These are phyloP conservation scores for Seira musarum DNA, from an alignment of 2,888 invertebrate genomes.

Conservation along the genomic window DNA sequence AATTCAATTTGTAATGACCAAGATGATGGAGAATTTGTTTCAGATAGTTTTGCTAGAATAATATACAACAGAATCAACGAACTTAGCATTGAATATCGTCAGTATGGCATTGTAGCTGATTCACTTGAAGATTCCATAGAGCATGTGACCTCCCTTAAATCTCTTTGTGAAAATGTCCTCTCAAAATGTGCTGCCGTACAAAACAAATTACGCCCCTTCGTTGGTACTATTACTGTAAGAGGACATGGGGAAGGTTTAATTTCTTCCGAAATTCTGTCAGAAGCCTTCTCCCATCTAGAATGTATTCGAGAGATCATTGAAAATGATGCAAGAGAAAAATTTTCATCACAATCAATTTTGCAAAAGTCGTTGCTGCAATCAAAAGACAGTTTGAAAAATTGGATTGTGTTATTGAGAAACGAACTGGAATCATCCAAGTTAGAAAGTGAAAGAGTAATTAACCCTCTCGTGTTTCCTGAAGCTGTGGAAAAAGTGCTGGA, in stretches of 20 bases:
- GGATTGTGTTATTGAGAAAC: constrained; percentile 14
- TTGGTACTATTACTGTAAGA: neutral
- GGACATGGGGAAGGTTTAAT: too few species aligned
- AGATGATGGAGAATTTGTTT: neutral
- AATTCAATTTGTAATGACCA: neutral
- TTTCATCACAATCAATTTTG: constrained; percentile 15
- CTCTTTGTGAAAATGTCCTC: constrained; percentile 17
- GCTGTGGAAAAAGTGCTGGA: constrained; percentile 41
- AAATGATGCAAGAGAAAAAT: neutral
- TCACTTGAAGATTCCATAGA: constrained; percentile 31
- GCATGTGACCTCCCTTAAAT: neutral
- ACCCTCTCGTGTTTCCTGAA: constrained; percentile 2
- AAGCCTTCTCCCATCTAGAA: too few species aligned
- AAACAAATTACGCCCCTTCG: constrained; percentile 28
- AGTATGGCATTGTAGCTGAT: constrained; percentile 58
- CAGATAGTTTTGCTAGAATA: constrained; percentile 16
- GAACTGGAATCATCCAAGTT: constrained; percentile 8
- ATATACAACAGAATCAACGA: constrained; percentile 52
- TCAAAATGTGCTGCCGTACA: constrained; percentile 26
- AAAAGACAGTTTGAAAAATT: neutral
- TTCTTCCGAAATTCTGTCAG: too few species aligned
- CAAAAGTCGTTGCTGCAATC: constrained; percentile 30
- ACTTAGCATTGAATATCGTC: constrained; percentile 56
- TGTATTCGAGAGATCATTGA: constrained; percentile 11
- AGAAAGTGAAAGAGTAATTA: neutral